Percentiles rank a stretch among this genome's conserved stretches.
Conservation (phyloP, 2,113 vertebrate species). For the Beaufortia kweichowensis region DNA sequence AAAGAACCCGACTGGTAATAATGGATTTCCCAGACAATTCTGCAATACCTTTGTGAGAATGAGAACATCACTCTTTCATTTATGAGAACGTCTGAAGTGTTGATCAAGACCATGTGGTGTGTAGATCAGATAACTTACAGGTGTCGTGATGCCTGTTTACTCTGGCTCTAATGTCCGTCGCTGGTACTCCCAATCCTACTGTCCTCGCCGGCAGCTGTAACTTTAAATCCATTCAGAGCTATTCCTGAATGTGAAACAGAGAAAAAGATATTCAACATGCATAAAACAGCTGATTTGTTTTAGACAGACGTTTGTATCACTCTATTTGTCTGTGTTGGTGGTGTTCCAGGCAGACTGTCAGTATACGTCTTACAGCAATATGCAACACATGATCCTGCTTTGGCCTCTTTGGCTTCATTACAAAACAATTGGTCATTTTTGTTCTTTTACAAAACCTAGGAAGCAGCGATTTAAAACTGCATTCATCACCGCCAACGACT, state of each 20-base stretch:
- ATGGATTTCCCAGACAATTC: slow-evolving; percentile 45
- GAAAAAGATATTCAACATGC: not conserved
- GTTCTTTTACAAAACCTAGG: too few species aligned
- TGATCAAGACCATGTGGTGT: slow-evolving; percentile 27
- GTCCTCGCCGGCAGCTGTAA: not conserved
- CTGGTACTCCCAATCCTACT: not conserved
- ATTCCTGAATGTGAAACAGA: not conserved
- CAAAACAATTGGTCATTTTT: too few species aligned
- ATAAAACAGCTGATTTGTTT: not conserved
- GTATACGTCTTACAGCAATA: too few species aligned
- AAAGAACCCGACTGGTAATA: slow-evolving; percentile 21
- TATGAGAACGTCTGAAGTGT: slow-evolving; percentile 19
- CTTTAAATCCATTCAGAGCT: not conserved
- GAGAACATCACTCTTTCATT: slow-evolving; percentile 41
- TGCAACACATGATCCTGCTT: too few species aligned
- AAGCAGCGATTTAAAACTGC: too few species aligned
- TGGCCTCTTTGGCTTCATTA: too few species aligned
- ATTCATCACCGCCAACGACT: too few species aligned
- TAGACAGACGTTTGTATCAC: too few species aligned
- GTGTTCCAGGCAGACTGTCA: too few species aligned
- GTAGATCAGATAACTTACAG: slow-evolving; percentile 18
- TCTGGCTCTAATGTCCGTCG: not conserved
- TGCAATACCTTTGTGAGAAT: not conserved
- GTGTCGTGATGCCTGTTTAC: slow-evolving; percentile 7
- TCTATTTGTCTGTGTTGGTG: too few species aligned